A percentile compares a stretch with the other conserved stretches of the same genome.
Conservation (phyloP, 1,140 invertebrate species). For the Agraylea sexmaculata region DNA sequence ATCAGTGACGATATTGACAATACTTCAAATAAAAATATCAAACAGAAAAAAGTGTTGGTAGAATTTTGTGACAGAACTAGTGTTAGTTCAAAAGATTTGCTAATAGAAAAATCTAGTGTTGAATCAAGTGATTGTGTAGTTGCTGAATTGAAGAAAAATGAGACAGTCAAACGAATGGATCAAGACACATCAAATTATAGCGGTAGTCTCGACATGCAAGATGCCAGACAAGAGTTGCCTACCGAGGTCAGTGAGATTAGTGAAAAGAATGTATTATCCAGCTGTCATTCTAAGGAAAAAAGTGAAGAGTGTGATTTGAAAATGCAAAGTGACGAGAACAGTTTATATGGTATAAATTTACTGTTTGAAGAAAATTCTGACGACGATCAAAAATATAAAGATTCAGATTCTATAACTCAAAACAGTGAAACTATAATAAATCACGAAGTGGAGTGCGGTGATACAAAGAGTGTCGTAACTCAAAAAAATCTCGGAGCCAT, state of each 20-base stretch:
- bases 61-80: constrained; percentile 45
- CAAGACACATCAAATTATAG: constrained; percentile 44
- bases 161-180: constrained; percentile 38
- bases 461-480: constrained; percentile 20
- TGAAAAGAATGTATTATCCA: constrained; percentile 20
- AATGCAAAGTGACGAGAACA: constrained; percentile 29
- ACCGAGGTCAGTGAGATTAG: constrained; percentile 23
- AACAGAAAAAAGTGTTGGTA: constrained; percentile 14
- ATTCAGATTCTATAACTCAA: not conserved
- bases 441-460: constrained; percentile 14
- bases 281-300: constrained; percentile 16
- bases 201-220: constrained; percentile 41
- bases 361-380: constrained; percentile 30
- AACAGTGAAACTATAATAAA: constrained; percentile 12
- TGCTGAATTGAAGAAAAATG: constrained; percentile 24
- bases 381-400: constrained; percentile 15
- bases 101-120: constrained; percentile 44
- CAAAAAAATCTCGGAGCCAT: constrained; percentile 58
- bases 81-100: constrained; percentile 50
- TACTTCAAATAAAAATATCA: constrained; percentile 9
- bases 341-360: constrained; percentile 38
- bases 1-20: constrained; percentile 17
- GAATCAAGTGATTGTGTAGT: constrained; percentile 38
- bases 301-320: constrained; percentile 17
- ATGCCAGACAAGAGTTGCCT: constrained; percentile 29